Base-by-base conservation (phyloP, 2,888 invertebrate species). In the Patella ulyssiponensis region DNA sequence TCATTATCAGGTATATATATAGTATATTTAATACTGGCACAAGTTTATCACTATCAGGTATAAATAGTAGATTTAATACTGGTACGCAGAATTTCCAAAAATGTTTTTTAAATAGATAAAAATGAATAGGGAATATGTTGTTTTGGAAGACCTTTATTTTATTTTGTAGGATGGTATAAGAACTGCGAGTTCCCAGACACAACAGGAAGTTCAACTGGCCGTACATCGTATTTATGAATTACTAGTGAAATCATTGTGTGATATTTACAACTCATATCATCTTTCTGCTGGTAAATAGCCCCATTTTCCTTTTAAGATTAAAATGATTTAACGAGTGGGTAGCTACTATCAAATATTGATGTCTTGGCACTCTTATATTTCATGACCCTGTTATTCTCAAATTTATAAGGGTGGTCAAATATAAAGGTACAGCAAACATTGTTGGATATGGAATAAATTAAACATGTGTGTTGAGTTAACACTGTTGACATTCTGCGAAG, bases 221-320 rank as follows among this genome's bases (percentile, higher is more conserved):
- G 93, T 94, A 1, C 94, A 94, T 85, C 91, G 92, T 74, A 93
- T 94, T 77, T 93, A 93, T 84, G 92, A 92, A 71, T 88, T 93
- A 56, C 88, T 94, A 54, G 92, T 94, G 3, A 88, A 89, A n/a
- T 93, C 93, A 3, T 89, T 94, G 54, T 89, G 86, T 70, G 83
- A 85, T n/a, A 84, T 85, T 7, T 81, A 85, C 69, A 82, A 82
- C 44, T 80, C 83, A n/a, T 80, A 82, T 2, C 73, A 69, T 17
- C 72, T 79, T 4, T 74, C 78, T n/a, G 73, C 52, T 80, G 84
- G 86, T 85, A 78, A 58, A 51, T 74, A 20, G 12, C 76, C 56
- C 27, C 33, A 44, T n/a, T 71, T 71, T 33, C 20, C 4, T 4
- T 0, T 15, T 7, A 4, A 20, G n/a, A 15, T 71, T 17, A 71